These are phyloP conservation scores for Chrysodeixis includens DNA, from an alignment of 2,888 invertebrate genomes.

Conservation along the genomic window DNA sequence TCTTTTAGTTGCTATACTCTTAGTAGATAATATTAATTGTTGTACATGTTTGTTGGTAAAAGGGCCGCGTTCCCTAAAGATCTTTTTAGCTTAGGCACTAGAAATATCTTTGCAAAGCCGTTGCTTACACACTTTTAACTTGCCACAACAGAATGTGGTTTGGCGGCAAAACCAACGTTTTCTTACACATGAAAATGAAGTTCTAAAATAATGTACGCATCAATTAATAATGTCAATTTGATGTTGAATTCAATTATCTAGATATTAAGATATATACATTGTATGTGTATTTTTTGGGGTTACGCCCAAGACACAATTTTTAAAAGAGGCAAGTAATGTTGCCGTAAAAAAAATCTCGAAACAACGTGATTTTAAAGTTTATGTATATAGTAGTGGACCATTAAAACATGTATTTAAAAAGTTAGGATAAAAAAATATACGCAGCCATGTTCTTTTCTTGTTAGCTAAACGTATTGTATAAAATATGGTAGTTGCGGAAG, in stretches of 20 bases:
- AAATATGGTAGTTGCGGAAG: conserved; percentile 39
- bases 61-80: background rate
- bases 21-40: conserved; percentile 1
- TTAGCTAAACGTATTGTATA: conserved; percentile 27
- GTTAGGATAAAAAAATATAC: conserved; percentile 25
- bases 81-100: background rate
- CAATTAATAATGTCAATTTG: conserved; percentile 85
- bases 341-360: conserved; percentile 11
- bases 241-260: conserved; percentile 65
- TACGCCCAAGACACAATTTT: background rate
- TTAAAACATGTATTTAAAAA: conserved; percentile 49
- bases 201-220: conserved; percentile 62
- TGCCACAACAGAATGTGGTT: background rate
- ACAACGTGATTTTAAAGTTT: conserved; percentile 12
- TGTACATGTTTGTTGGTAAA: conserved; percentile 1
- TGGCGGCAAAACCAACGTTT: conserved; percentile 14
- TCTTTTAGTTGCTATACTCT: background rate
- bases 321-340: conserved; percentile 16
- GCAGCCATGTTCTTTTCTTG: conserved; percentile 11
- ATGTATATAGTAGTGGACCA: conserved; percentile 68
- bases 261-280: conserved; percentile 36
- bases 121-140: background rate
- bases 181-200: conserved; percentile 16
- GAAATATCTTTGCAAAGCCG: conserved; percentile 3
- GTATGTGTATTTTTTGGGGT: conserved; percentile 3